Percentiles rank a stretch among this genome's conserved stretches.
phyloP scores from a whole-genome alignment of 2,888 invertebrate genomes.

The Eupithecia exiguata region DNA sequence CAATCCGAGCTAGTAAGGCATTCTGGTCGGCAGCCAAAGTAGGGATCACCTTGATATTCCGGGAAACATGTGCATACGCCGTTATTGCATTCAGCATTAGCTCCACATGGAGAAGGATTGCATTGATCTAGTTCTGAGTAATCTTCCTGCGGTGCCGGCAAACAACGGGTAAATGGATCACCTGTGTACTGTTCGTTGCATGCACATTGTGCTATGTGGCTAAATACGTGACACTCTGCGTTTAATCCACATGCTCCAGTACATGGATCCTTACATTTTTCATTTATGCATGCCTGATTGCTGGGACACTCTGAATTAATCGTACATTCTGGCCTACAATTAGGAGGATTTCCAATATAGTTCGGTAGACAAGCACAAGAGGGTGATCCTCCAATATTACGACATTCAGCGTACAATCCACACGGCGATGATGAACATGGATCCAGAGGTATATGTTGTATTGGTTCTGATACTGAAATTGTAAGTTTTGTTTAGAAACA shows the following conservation, averaged over 20 bases:
- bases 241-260: conserved; percentile 86
- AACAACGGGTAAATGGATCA: conserved; percentile 84
- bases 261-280: conserved; percentile 87
- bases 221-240: conserved; percentile 84
- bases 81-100: conserved; percentile 88
- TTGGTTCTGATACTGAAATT: conserved; percentile 64
- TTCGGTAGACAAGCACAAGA: conserved; percentile 85
- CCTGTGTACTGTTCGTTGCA: conserved; percentile 84
- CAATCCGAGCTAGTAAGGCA: conserved; percentile 90
- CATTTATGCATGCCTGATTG: conserved; percentile 86
- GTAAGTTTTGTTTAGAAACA: background rate
- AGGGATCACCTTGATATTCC: conserved; percentile 91
- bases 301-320: conserved; percentile 88
- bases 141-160: conserved; percentile 64
- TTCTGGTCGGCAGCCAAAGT: conserved; percentile 91
- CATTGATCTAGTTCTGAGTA: conserved; percentile 81
- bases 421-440: conserved; percentile 88
- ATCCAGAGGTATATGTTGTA: conserved; percentile 64
- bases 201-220: conserved; percentile 86
- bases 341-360: conserved; percentile 86
- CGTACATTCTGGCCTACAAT: conserved; percentile 87
- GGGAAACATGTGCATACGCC: conserved; percentile 88
- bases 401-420: conserved; percentile 86
- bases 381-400: conserved; percentile 80
- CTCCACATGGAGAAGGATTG: conserved; percentile 87